Evolutionary conservation across 1,140 invertebrate species (phyloP).

Genomic region (Probaryconus sp.): DNA sequence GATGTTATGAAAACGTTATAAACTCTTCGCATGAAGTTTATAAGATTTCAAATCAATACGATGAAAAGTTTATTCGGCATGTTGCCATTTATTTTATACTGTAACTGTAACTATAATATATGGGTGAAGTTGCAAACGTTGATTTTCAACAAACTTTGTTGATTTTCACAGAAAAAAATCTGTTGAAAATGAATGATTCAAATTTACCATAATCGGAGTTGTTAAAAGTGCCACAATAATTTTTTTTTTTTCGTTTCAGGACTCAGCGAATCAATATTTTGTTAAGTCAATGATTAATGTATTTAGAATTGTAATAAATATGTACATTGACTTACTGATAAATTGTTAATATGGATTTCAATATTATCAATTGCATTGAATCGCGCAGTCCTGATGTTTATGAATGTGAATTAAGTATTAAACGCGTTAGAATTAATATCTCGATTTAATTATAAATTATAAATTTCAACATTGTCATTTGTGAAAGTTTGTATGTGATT

Average conservation of each 20-base stretch:
- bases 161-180: not conserved
- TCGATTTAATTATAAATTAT: not conserved
- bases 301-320: no score
- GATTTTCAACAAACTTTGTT: conserved; percentile 12
- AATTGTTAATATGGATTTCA: not conserved
- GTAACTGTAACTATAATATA: no score
- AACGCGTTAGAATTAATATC: not conserved
- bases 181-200: no score
- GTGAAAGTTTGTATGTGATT: not conserved
- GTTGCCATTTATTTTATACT: no score
- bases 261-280: conserved; percentile 1
- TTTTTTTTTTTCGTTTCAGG: conserved; percentile 25
- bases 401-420: conserved; percentile 15
- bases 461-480: not conserved
- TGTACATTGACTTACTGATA: no score
- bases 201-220: conserved; percentile 3
- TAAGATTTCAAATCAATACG: no score
- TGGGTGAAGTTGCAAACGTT: no score
- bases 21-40: no score
- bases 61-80: no score
- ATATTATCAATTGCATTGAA: conserved; percentile 4
- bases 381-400: conserved; percentile 25
- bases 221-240: conserved; percentile 31
- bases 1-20: no score
- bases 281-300: conserved; percentile 14